Conservation (phyloP, 2,113 vertebrate species). For the Poeciliopsis retropinna region DNA sequence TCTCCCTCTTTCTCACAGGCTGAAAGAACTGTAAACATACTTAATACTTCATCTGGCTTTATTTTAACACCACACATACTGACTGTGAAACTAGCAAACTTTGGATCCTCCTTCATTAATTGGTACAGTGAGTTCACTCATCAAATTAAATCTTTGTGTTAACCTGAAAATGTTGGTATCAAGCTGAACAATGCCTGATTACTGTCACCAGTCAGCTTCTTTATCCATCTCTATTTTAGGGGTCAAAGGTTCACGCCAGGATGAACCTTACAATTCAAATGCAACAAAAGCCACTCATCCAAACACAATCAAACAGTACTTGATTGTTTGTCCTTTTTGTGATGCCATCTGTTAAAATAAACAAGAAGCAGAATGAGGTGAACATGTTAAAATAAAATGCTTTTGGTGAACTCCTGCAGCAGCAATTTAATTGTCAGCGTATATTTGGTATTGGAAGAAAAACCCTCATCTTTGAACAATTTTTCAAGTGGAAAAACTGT, state of each 20-base stretch:
- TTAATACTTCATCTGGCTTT: no score
- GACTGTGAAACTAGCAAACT: no score
- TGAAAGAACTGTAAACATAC: no score
- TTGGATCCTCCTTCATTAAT: no score
- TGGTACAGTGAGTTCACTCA: no score
- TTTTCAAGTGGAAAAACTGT: constrained; percentile 22
- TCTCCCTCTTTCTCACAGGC: no score
- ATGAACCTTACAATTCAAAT: not conserved
- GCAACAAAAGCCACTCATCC: not conserved
- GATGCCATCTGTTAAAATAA: not conserved
- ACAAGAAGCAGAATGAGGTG: not conserved
- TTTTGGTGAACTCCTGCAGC: not conserved
- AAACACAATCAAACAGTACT: not conserved
- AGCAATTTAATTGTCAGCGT: not conserved
- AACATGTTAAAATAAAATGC: not conserved
- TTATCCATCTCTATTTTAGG: not conserved
- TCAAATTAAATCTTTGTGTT: no score
- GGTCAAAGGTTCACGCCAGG: not conserved
- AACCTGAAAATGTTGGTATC: no score
- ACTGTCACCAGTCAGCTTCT: not conserved
- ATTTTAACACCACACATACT: no score
- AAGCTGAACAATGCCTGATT: not conserved
- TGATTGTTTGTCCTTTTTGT: not conserved
- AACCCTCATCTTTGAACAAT: not conserved
- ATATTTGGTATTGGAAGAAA: not conserved